Evolutionary conservation across 2,888 invertebrate species (phyloP).

Genomic region (Octonoba sinensis): DNA sequence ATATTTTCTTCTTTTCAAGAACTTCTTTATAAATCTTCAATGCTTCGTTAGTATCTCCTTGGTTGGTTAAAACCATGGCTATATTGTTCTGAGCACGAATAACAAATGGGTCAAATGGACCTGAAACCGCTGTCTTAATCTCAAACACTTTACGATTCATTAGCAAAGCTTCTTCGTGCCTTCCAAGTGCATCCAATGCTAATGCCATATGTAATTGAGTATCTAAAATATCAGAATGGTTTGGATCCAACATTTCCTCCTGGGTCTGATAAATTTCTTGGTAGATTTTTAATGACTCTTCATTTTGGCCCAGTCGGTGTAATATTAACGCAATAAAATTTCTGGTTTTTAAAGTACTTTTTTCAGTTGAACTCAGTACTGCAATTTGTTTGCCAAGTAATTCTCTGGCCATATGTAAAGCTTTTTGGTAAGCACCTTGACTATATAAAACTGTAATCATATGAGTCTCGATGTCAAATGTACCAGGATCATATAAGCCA

Average conservation of each 20-base stretch:
- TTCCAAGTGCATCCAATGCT: not conserved
- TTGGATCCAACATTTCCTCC: not conserved
- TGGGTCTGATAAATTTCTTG: not conserved
- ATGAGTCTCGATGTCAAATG: slow-evolving; percentile 7
- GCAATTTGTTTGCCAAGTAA: not conserved
- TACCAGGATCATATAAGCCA: slow-evolving; percentile 8
- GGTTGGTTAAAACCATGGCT: not conserved
- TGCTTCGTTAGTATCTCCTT: slow-evolving; percentile 12
- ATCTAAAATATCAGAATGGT: slow-evolving; percentile 3
- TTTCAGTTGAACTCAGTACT: not conserved
- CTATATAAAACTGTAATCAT: slow-evolving; percentile 3
- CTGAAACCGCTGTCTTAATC: not conserved
- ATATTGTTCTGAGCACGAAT: slow-evolving; percentile 5
- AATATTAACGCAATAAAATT: not conserved
- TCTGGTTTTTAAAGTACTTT: not conserved
- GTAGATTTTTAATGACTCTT: not conserved
- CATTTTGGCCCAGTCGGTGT: not conserved
- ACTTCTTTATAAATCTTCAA: slow-evolving; percentile 12
- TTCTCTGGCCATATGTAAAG: not conserved
- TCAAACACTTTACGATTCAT: not conserved
- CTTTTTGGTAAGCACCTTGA: not conserved
- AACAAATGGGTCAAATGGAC: not conserved
- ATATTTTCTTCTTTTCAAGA: slow-evolving; percentile 4
- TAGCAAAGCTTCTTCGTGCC: not conserved
- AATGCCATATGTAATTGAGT: not conserved